A percentile compares a stretch with the other conserved stretches of the same genome.
Evolutionary conservation across 1,140 invertebrate species (phyloP).

Genomic region (Pogonomyrmex barbatus): DNA sequence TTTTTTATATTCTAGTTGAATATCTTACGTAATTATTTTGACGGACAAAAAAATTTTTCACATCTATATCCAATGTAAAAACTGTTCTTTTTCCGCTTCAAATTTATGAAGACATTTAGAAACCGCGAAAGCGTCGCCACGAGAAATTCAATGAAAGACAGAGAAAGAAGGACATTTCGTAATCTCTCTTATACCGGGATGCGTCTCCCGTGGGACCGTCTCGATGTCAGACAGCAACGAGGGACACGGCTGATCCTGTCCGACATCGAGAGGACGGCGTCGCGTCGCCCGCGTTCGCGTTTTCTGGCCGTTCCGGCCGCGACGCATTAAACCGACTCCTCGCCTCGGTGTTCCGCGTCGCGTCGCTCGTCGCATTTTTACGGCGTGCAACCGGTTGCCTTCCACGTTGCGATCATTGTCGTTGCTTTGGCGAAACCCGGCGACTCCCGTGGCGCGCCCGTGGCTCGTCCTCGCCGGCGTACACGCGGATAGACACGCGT

Average conservation of each 20-base stretch:
- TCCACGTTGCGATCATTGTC: slow-evolving; percentile 83
- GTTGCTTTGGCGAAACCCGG: slow-evolving; percentile 83
- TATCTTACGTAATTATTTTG: no score
- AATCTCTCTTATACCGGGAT: background rate
- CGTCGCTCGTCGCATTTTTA: slow-evolving; percentile 82
- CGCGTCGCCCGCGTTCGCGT: slow-evolving; percentile 49
- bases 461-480: slow-evolving; percentile 53
- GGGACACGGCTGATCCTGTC: background rate
- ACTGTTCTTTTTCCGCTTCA: no score
- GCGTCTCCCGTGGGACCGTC: background rate
- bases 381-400: slow-evolving; percentile 84
- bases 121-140: background rate
- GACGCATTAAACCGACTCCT: slow-evolving; percentile 79
- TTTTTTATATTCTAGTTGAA: no score
- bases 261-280: slow-evolving; percentile 70
- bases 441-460: slow-evolving; percentile 75
- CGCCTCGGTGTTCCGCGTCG: slow-evolving; percentile 76
- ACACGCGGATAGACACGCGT: slow-evolving; percentile 14
- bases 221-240: background rate
- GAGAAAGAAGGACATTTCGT: background rate
- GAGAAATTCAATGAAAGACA: background rate
- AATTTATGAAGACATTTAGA: no score
- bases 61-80: no score
- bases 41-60: no score
- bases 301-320: slow-evolving; percentile 71